Percentiles rank a stretch among this genome's conserved stretches.
phyloP scores from a whole-genome alignment of 2,888 invertebrate species.

The Hemistola chrysoprasaria region DNA sequence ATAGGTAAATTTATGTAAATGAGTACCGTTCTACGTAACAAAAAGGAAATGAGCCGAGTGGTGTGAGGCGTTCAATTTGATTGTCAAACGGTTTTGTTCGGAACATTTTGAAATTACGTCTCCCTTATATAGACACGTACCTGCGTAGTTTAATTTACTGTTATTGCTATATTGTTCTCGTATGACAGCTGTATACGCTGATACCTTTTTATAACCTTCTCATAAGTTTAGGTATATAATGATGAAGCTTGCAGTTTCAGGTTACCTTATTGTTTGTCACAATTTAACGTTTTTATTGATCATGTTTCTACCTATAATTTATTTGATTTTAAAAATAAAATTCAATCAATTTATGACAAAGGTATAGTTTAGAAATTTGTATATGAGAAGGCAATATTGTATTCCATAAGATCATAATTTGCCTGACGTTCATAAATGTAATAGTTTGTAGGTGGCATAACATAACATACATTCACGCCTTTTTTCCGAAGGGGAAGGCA shows the following conservation, averaged over 20 bases:
- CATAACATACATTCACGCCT: no score
- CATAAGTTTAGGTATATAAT: constrained; percentile 8
- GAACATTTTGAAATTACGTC: constrained; percentile 56
- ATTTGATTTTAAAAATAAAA: no score
- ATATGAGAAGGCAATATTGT: no score
- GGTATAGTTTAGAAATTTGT: no score
- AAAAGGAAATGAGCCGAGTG: constrained; percentile 72
- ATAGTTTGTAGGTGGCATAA: no score
- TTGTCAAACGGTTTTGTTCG: constrained; percentile 55
- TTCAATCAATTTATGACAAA: no score
- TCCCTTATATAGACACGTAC: constrained; percentile 31
- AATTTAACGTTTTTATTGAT: no score
- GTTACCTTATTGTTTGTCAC: constrained; percentile 5
- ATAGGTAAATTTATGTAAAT: constrained; percentile 81
- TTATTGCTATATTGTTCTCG: constrained; percentile 37
- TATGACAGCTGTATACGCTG: constrained; percentile 27
- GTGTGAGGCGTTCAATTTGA: constrained; percentile 60
- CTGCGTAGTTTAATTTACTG: constrained; percentile 30
- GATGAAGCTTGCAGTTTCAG: constrained; percentile 2
- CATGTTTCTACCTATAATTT: no score
- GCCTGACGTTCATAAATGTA: no score
- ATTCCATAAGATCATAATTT: no score
- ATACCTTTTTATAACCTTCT: constrained; percentile 22
- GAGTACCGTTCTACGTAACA: constrained; percentile 68
- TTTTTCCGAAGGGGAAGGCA: no score